Evolutionary conservation across 2,113 vertebrate genomes (phyloP), one percentile per base, ranked within the genome.

Genomic region (Zosterops japonicus): DNA sequence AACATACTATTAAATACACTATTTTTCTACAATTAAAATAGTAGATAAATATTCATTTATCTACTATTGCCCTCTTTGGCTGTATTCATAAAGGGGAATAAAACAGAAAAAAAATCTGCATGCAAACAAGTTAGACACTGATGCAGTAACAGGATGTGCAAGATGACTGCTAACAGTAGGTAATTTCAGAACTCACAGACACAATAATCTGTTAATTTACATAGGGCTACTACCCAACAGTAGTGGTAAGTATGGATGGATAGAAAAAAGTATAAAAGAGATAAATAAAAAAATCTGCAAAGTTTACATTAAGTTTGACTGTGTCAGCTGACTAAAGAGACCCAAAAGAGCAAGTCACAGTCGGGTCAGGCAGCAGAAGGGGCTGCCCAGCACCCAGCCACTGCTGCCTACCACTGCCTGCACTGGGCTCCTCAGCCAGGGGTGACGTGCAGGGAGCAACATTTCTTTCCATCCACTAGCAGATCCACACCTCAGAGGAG

Each of bases 381-480:
- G 36, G 36, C 36, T 36, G 36, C 36, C 36, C 36, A 36, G 9
- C 36, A 36, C 36, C 36, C 36, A 36, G 36, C 36, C 4, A 0
- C 49, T 60, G 63, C 44, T 64, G 17, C 8, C 24, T 63, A 5
- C 47, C 42, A 21, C 13, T 3, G 2, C 28, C 55, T 5, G 12
- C 27, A 11, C 68, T 2, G 0, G 2, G 31, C 41, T 1, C 1
- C 20, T 53, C 63, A 64, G 29, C 8, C 36, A 41, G 23, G 20
- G 42, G 6, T 67, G n/a, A 28, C 31, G 33, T 3, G 31, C 7
- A 63, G 33, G 20, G 20, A 67, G 16, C 2, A 84, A 21, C 17
- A 6, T 24, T 53, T 42, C 15, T 36, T 52, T 61, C 71, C 4
- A 1, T 31, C 36, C 46, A 41, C 28, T 0, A 0, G 7, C 27